Evolutionary conservation across 2,113 vertebrate genomes (phyloP).

Genomic region (Phalacrocorax brasilianus): DNA sequence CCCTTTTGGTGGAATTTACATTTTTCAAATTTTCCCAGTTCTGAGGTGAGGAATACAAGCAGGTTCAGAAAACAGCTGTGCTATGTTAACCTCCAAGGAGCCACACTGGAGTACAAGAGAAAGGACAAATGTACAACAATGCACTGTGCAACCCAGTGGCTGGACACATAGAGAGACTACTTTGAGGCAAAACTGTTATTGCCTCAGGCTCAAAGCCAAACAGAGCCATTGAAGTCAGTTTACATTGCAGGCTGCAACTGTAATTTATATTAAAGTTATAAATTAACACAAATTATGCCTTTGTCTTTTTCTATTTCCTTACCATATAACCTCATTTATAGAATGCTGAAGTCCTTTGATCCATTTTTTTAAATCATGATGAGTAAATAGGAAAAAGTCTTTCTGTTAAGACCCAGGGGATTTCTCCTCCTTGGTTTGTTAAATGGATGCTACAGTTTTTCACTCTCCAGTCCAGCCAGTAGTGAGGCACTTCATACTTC

Average conservation of each 20-base stretch:
- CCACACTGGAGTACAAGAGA: not conserved
- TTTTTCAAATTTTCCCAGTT: not conserved
- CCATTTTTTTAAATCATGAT: not conserved
- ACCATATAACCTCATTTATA: not conserved
- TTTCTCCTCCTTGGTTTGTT: not conserved
- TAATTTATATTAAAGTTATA: not conserved
- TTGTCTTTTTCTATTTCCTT: not conserved
- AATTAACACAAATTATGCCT: not conserved
- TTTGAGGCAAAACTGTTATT: not conserved
- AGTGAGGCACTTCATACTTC: not conserved
- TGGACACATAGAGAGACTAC: not conserved
- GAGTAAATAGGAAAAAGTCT: not conserved
- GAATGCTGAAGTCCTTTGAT: not conserved
- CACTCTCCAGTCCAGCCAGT: not conserved
- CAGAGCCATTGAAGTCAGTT: not conserved
- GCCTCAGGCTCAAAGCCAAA: not conserved
- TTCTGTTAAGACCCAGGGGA: not conserved
- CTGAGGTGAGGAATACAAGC: not conserved
- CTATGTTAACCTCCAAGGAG: not conserved
- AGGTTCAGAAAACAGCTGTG: not conserved
- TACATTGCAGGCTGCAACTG: not conserved
- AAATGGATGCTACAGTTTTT: not conserved
- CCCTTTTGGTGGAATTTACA: not conserved
- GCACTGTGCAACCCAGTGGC: fast-evolving
- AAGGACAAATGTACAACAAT: not conserved